These are phyloP conservation scores for Smutsia gigantea DNA, from an alignment of 2,797 vertebrate species.

Conservation along the genomic window DNA sequence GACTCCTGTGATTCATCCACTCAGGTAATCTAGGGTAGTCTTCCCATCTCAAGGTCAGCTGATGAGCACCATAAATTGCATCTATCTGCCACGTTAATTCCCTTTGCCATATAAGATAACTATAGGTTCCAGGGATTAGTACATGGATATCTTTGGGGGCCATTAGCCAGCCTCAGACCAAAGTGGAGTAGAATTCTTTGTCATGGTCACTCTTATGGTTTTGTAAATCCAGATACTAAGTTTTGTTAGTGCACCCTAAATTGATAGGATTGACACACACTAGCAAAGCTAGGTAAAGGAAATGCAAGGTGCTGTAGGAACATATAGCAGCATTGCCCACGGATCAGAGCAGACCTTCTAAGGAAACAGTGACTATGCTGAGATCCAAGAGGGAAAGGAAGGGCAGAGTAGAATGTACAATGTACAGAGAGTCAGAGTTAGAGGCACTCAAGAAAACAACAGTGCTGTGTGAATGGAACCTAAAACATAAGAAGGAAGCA, in stretches of 20 bases:
- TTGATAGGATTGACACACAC: not conserved
- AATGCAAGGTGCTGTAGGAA: not conserved
- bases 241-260: not conserved
- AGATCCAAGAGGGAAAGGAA: conserved; percentile 1
- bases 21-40: not conserved
- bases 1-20: not conserved
- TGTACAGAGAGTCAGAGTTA: not conserved
- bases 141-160: not conserved
- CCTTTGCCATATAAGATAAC: not conserved
- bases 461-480: not conserved
- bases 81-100: not conserved
- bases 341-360: not conserved
- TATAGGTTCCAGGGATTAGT: not conserved
- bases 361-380: conserved; percentile 7
- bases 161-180: not conserved
- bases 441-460: not conserved
- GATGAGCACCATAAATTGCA: not conserved
- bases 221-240: not conserved
- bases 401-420: not conserved
- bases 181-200: not conserved
- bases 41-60: not conserved
- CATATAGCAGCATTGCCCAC: not conserved
- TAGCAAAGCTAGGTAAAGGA: not conserved
- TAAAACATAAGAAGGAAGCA: not conserved
- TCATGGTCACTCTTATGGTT: not conserved